phyloP scores from a whole-genome alignment of 64 coral and sea anemone genomes.

The Porites lutea region DNA sequence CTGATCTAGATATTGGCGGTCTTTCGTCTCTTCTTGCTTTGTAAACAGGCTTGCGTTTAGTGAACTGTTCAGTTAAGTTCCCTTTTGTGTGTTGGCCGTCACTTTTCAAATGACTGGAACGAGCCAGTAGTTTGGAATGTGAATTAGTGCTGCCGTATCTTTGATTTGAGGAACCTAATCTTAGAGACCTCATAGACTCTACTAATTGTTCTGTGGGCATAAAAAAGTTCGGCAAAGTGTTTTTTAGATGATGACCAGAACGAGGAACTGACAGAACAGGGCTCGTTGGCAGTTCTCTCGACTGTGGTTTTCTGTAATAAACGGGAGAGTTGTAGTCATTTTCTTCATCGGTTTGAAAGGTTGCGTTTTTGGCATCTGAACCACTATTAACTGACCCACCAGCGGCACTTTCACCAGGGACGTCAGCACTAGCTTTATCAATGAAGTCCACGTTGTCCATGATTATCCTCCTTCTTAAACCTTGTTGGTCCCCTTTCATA shows the following conservation, averaged over 20 bases:
- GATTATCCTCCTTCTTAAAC: no score
- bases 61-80: slow-evolving; percentile 37
- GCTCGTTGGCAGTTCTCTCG: slow-evolving; percentile 26
- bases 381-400: neutral
- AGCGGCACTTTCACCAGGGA: neutral
- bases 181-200: slow-evolving; percentile 81
- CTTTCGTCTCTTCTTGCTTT: slow-evolving; percentile 34
- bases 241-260: neutral
- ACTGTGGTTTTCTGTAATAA: neutral
- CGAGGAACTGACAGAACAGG: neutral
- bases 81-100: neutral
- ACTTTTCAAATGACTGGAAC: neutral
- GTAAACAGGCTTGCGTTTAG: slow-evolving; percentile 15
- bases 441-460: no score
- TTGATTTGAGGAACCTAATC: slow-evolving; percentile 33
- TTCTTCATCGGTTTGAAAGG: neutral
- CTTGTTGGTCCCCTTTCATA: neutral
- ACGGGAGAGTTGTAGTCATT: neutral
- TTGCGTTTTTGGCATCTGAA: neutral
- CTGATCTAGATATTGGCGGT: slow-evolving; percentile 43
- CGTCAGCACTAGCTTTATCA: neutral
- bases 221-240: slow-evolving; percentile 80
- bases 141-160: neutral
- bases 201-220: slow-evolving; percentile 83
- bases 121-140: slow-evolving; percentile 74